phyloP scores from a whole-genome alignment of 2,113 vertebrate genomes.

The Megaptera novaeangliae region DNA sequence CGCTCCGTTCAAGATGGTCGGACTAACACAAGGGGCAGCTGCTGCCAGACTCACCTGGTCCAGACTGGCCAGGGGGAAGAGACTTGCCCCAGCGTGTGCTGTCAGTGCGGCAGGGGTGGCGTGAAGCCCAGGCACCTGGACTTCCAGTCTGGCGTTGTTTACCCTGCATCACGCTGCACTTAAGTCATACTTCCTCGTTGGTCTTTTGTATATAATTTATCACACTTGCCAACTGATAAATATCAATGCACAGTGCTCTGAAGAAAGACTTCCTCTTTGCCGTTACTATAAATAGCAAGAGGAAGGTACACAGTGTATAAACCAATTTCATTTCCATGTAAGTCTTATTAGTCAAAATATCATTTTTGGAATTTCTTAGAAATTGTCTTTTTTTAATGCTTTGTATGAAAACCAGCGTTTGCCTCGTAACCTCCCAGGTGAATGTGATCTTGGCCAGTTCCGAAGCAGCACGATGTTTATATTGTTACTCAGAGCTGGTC shows the following conservation, averaged over 20 bases:
- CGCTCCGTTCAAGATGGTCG: accelerated
- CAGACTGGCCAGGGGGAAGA: accelerated
- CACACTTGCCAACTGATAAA: not conserved
- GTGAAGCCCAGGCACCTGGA: not conserved
- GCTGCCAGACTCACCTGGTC: not conserved
- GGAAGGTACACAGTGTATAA: not conserved
- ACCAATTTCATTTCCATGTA: not conserved
- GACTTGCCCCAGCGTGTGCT: accelerated
- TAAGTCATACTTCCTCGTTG: not conserved
- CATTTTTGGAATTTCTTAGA: not conserved
- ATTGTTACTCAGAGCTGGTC: too few species aligned
- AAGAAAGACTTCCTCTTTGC: not conserved
- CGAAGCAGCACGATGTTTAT: accelerated
- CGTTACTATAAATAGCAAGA: not conserved
- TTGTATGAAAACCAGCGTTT: not conserved
- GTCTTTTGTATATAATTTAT: not conserved
- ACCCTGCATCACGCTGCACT: not conserved
- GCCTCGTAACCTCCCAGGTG: not conserved
- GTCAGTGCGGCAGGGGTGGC: not conserved
- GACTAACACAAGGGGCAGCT: not conserved
- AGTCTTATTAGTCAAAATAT: not conserved
- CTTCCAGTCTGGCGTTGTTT: not conserved
- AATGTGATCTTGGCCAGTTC: not conserved
- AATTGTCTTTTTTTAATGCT: not conserved
- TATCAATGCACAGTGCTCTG: not conserved